These are phyloP conservation scores for Ctenosaura bakeri DNA, from an alignment of 2,797 vertebrate genomes.

Conservation along the genomic window DNA sequence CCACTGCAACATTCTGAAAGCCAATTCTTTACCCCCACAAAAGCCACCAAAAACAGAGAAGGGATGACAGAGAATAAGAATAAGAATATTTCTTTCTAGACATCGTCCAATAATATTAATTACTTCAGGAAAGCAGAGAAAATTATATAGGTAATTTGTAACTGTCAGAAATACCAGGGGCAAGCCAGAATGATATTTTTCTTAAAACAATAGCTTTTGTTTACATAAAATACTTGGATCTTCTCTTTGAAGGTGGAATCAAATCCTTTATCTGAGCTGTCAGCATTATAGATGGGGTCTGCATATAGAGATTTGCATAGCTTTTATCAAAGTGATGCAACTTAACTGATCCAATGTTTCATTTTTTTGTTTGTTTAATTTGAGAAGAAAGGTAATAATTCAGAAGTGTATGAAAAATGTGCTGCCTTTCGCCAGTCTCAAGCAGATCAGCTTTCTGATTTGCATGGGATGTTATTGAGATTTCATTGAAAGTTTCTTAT, in stretches of 20 bases:
- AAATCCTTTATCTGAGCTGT: constrained; percentile 78
- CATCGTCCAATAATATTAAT: constrained; percentile 29
- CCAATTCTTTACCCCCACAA: constrained; percentile 1
- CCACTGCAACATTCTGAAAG: background rate
- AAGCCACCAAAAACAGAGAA: background rate
- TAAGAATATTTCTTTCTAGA: constrained; percentile 44
- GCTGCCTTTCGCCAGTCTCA: constrained; percentile 33
- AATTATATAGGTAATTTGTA: constrained; percentile 76
- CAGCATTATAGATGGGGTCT: constrained; percentile 79
- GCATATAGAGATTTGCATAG: constrained; percentile 78
- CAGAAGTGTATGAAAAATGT: constrained; percentile 72
- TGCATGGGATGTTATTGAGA: background rate
- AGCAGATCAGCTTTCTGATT: constrained; percentile 46
- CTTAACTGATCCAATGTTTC: constrained; percentile 74
- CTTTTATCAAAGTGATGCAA: constrained; percentile 75
- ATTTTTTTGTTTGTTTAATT: constrained; percentile 60
- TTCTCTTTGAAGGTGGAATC: constrained; percentile 70
- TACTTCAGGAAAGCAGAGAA: constrained; percentile 54
- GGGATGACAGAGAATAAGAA: too few species aligned
- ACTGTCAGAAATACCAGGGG: constrained; percentile 64
- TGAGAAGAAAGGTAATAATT: constrained; percentile 70
- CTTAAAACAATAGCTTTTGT: constrained; percentile 59
- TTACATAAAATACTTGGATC: constrained; percentile 67
- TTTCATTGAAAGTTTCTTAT: constrained; percentile 14
- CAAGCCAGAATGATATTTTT: constrained; percentile 51